Percentiles rank a stretch among this genome's conserved stretches.
These are phyloP conservation scores for Scolopax rusticola DNA, from an alignment of 2,797 vertebrate species.

Conservation along the genomic window DNA sequence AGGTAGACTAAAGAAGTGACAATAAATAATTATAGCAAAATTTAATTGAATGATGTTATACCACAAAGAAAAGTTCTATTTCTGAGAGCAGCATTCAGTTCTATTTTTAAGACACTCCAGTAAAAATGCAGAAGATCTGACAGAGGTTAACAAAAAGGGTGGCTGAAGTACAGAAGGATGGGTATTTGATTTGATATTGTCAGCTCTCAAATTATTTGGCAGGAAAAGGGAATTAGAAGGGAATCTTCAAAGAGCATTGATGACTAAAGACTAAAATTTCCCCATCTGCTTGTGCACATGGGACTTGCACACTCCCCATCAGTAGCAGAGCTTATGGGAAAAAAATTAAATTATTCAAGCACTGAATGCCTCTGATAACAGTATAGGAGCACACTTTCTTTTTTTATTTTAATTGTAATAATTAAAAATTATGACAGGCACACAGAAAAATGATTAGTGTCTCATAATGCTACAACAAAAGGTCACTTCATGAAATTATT, in stretches of 20 bases:
- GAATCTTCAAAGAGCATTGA: slow-evolving; percentile 57
- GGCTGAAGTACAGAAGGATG: neutral
- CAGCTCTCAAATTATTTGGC: slow-evolving; percentile 59
- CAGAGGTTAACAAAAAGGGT: slow-evolving; percentile 8
- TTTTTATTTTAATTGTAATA: slow-evolving; percentile 20
- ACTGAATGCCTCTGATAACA: slow-evolving; percentile 20
- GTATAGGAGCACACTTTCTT: neutral
- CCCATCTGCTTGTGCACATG: slow-evolving; percentile 41
- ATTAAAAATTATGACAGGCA: slow-evolving; percentile 34
- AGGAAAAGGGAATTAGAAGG: slow-evolving; percentile 59
- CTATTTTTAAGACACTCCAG: neutral
- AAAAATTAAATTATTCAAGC: neutral
- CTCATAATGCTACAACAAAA: slow-evolving; percentile 5
- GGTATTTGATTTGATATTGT: neutral
- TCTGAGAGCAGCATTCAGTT: neutral
- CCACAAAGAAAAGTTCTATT: neutral
- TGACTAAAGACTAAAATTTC: slow-evolving; percentile 32
- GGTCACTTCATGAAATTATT: slow-evolving; percentile 23
- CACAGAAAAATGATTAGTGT: neutral
- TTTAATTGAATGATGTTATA: neutral
- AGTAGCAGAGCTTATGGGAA: neutral
- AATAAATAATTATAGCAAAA: neutral
- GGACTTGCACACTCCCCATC: neutral
- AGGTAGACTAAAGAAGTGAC: neutral
- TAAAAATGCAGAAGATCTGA: neutral